These are phyloP conservation scores for Mobula hypostoma DNA, from an alignment of 2,113 vertebrate genomes.

Conservation along the genomic window DNA sequence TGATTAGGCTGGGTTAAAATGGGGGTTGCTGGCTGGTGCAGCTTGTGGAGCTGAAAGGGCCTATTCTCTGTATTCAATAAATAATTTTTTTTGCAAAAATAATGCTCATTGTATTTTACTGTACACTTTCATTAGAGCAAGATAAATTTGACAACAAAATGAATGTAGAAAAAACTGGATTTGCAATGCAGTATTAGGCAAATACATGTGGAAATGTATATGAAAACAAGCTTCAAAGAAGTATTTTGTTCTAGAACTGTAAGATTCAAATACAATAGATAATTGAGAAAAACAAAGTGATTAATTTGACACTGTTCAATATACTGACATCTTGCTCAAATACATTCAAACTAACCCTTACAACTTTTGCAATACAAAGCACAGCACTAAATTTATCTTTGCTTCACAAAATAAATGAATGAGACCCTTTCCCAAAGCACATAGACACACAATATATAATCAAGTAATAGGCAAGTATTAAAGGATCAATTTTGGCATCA, in stretches of 20 bases:
- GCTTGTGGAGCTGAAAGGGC: too few species aligned
- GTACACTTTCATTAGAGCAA: background rate
- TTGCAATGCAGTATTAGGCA: background rate
- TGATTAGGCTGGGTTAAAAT: too few species aligned
- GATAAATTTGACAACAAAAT: background rate
- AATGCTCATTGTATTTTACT: background rate
- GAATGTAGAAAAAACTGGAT: background rate
- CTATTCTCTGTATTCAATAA: too few species aligned
- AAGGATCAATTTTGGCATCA: conserved; percentile 5
- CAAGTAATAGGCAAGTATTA: background rate
- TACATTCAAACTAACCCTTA: background rate
- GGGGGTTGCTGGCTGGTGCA: too few species aligned
- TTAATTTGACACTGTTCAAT: background rate
- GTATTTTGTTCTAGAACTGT: background rate
- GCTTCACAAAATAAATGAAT: background rate
- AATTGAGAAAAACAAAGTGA: background rate
- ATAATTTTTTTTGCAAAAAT: background rate
- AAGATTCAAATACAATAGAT: background rate
- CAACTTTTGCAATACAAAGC: background rate
- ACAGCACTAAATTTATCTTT: background rate
- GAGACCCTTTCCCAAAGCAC: background rate
- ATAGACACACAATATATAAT: conserved; percentile 4
- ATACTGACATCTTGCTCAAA: background rate
- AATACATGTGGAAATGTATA: background rate
- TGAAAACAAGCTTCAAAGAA: background rate